A percentile compares a stretch with the other conserved stretches of the same genome.
Evolutionary conservation across 2,797 vertebrate species (phyloP).

Genomic region (Brotula barbata): DNA sequence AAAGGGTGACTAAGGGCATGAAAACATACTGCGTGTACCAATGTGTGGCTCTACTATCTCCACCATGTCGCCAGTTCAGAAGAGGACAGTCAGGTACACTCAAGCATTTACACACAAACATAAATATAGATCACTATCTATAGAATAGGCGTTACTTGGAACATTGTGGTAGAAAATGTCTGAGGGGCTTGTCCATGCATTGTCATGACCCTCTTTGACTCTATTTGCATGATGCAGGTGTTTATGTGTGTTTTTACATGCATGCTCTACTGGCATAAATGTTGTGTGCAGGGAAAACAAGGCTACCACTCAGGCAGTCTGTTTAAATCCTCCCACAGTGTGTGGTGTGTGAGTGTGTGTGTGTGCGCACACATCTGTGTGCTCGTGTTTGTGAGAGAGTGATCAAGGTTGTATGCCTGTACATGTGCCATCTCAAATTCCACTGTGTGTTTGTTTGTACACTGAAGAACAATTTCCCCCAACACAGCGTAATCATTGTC

Average conservation of each 20-base stretch:
- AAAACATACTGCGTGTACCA: conserved; percentile 4
- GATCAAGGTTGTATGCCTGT: background rate
- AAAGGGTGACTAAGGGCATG: no score
- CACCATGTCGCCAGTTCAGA: conserved; percentile 3
- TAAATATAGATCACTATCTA: background rate
- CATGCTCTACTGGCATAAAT: background rate
- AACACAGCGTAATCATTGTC: conserved; percentile 55
- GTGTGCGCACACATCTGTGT: conserved; percentile 8
- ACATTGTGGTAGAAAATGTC: background rate
- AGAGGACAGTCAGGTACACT: background rate
- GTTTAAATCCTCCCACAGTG: conserved; percentile 6
- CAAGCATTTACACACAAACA: background rate
- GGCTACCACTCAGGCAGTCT: conserved; percentile 8
- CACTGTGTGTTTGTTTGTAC: conserved; percentile 45
- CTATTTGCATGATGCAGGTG: background rate
- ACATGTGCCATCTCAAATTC: conserved; percentile 21
- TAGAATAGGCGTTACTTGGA: no score
- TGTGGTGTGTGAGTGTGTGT: background rate
- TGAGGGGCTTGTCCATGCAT: no score
- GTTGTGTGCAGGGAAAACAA: background rate
- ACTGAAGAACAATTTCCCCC: conserved; percentile 21
- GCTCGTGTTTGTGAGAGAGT: conserved; percentile 10
- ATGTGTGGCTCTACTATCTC: conserved; percentile 1
- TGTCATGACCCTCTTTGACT: background rate
- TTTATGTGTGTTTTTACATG: conserved; percentile 8